phyloP scores from a whole-genome alignment of 2,888 invertebrate species.

The Sacculina carcini region DNA sequence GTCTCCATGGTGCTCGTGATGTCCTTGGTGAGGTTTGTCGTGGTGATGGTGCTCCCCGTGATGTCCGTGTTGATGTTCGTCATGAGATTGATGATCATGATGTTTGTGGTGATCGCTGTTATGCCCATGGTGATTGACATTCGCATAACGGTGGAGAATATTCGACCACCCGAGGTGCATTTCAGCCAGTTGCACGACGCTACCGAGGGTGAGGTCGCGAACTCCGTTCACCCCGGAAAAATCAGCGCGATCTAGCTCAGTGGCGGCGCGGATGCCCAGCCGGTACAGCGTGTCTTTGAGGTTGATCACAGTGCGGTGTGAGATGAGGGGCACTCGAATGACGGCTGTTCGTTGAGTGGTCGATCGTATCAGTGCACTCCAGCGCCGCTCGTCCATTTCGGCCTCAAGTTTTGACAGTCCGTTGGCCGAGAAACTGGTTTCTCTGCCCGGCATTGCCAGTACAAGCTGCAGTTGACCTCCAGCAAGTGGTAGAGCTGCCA shows the following conservation, averaged over 20 bases:
- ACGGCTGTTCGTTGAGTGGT: slow-evolving; percentile 11
- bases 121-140: no score
- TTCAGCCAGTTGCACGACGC: slow-evolving; percentile 51
- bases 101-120: not conserved
- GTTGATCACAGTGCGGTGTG: slow-evolving; percentile 51
- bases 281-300: slow-evolving; percentile 45
- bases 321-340: slow-evolving; percentile 38
- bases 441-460: slow-evolving; percentile 12
- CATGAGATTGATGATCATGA: not conserved
- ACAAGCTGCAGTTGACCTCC: slow-evolving; percentile 11
- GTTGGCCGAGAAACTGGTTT: slow-evolving; percentile 11
- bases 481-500: slow-evolving; percentile 7
- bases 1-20: not conserved
- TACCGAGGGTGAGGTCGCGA: slow-evolving; percentile 52
- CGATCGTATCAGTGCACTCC: slow-evolving; percentile 9
- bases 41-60: not conserved
- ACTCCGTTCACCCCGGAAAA: slow-evolving; percentile 56
- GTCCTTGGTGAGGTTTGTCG: not conserved
- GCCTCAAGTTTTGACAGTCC: slow-evolving; percentile 11
- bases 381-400: slow-evolving; percentile 5
- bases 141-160: not conserved
- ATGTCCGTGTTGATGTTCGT: no score
- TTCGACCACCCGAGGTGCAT: slow-evolving; percentile 27
- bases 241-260: slow-evolving; percentile 46
- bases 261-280: slow-evolving; percentile 56